phyloP scores from a whole-genome alignment of 1,140 invertebrate species.

The Heliconius nattereri region DNA sequence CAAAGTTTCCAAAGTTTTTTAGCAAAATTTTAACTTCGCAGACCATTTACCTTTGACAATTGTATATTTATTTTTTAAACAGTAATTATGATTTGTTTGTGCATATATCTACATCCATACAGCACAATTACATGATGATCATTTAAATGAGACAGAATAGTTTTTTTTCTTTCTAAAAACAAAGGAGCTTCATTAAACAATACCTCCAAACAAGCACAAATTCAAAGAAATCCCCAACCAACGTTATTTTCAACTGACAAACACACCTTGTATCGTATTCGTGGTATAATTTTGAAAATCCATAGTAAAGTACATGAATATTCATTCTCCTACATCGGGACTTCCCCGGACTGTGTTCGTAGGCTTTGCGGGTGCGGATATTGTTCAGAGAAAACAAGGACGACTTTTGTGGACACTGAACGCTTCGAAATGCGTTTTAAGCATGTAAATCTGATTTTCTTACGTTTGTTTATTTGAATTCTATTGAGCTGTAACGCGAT shows the following conservation, averaged over 20 bases:
- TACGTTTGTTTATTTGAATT: background rate
- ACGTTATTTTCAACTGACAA: background rate
- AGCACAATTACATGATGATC: too few relatives aligned
- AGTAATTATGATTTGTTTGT: background rate
- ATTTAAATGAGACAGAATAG: too few relatives aligned
- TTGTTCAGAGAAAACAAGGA: background rate
- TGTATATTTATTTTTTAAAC: background rate
- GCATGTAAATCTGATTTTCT: constrained; percentile 1
- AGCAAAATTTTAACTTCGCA: constrained; percentile 52
- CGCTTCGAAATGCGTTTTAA: background rate
- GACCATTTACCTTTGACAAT: constrained; percentile 40
- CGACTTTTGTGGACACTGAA: background rate
- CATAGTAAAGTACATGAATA: constrained; percentile 13
- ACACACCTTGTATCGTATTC: constrained; percentile 3
- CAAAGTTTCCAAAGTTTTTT: constrained; percentile 60
- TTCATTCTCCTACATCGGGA: background rate
- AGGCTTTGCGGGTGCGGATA: background rate
- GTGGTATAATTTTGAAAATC: constrained; percentile 11
- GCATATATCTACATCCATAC: too few relatives aligned
- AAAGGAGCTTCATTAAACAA: too few relatives aligned
- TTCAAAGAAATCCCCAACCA: too few relatives aligned
- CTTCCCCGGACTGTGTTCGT: background rate
- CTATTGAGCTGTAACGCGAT: background rate
- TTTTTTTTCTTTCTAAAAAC: too few relatives aligned
- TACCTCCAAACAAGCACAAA: too few relatives aligned